Percentiles rank a stretch among this genome's conserved stretches.
These are phyloP conservation scores for Engraulis encrasicolus DNA, from an alignment of 2,113 vertebrate species.

Conservation along the genomic window DNA sequence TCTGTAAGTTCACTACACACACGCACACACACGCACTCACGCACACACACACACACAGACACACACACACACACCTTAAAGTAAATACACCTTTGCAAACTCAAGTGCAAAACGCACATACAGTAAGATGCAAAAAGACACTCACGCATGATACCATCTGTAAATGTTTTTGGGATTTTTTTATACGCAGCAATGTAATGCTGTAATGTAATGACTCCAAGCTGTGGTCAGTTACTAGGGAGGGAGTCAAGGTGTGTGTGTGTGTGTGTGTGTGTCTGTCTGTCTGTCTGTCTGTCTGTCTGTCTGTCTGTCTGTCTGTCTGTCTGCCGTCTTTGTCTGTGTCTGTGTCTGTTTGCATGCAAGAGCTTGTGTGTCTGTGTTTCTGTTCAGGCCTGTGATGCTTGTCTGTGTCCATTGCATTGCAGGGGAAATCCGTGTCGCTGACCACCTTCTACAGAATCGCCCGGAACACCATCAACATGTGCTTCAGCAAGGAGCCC, in stretches of 20 bases:
- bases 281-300: background rate
- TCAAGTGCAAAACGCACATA: background rate
- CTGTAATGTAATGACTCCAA: slow-evolving; percentile 1
- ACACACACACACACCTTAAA: too few relatives aligned
- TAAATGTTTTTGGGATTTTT: background rate
- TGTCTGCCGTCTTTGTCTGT: too few relatives aligned
- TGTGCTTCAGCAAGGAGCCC: slow-evolving; percentile 98
- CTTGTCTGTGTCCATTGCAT: slow-evolving; percentile 50
- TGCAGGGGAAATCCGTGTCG: slow-evolving; percentile 97
- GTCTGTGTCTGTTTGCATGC: too few relatives aligned
- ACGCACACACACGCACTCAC: too few relatives aligned
- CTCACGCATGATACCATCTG: background rate
- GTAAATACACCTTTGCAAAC: too few relatives aligned
- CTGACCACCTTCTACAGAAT: slow-evolving; percentile 99
- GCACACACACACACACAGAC: too few relatives aligned
- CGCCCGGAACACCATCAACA: slow-evolving; percentile 97
- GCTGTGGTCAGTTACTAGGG: background rate
- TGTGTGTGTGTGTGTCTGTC: background rate
- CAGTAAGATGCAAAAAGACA: background rate
- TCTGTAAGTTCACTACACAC: too few relatives aligned
- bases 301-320: background rate
- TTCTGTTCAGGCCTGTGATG: slow-evolving; percentile 22
- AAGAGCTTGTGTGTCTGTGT: background rate
- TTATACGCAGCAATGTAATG: background rate
- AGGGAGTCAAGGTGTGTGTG: background rate